Percentiles rank a stretch among this genome's conserved stretches.
These are phyloP conservation scores for Sinella curviseta DNA, from an alignment of 1,140 invertebrate genomes.

Conservation along the genomic window DNA sequence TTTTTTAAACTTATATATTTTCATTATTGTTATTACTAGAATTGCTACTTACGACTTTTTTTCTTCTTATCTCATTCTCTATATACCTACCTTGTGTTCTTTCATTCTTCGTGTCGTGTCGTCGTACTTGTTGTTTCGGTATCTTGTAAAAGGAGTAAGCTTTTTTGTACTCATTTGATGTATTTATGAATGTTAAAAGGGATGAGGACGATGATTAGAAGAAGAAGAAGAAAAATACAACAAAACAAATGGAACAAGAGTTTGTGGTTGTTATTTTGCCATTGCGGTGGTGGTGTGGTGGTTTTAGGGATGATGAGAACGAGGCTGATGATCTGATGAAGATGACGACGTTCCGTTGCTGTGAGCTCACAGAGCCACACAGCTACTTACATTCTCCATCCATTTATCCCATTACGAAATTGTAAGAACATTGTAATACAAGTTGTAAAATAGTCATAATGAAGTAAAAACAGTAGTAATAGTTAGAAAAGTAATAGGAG, in stretches of 20 bases:
- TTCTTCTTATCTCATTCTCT: background rate
- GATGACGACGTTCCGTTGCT: background rate
- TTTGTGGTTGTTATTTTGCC: background rate
- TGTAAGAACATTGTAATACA: background rate
- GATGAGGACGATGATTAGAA: background rate
- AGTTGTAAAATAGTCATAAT: background rate
- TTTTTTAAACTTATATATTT: background rate
- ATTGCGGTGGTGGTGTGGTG: background rate
- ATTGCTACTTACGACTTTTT: background rate
- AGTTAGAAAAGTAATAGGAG: background rate
- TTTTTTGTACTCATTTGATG: conserved; percentile 18
- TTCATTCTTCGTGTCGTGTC: background rate
- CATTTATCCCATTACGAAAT: background rate
- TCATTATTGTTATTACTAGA: background rate
- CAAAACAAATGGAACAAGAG: background rate
- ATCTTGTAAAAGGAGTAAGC: conserved; percentile 5
- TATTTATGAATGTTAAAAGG: background rate
- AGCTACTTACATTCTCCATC: background rate
- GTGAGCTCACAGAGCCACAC: background rate
- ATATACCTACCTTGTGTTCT: background rate
- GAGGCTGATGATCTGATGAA: background rate
- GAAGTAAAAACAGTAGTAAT: background rate
- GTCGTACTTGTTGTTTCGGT: background rate
- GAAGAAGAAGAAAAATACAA: background rate
- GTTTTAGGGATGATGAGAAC: background rate